These are phyloP conservation scores for Monodelphis domestica DNA, from an alignment of 2,797 vertebrate species.

Conservation along the genomic window DNA sequence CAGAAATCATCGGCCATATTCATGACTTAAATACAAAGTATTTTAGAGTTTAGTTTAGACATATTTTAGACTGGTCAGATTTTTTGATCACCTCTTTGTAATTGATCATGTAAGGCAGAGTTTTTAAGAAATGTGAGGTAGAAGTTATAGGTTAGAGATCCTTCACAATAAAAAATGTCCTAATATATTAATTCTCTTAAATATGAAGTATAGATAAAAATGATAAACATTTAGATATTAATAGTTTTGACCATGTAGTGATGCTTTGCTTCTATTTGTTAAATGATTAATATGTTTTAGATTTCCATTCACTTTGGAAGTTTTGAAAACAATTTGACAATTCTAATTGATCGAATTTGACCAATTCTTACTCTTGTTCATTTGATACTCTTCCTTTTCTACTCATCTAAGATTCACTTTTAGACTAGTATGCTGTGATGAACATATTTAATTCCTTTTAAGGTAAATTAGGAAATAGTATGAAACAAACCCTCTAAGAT, in stretches of 20 bases:
- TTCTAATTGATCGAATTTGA: constrained; percentile 47
- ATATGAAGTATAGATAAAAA: constrained; percentile 34
- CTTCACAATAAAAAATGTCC: constrained; percentile 17
- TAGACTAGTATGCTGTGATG: not conserved
- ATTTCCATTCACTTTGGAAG: not conserved
- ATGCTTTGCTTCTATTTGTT: constrained; percentile 20
- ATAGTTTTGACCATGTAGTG: not conserved
- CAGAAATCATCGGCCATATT: not conserved
- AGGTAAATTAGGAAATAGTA: constrained; percentile 17
- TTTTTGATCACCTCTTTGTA: constrained; percentile 10
- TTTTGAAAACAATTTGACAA: constrained; percentile 30
- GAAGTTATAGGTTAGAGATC: not conserved
- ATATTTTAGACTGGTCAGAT: constrained; percentile 8
- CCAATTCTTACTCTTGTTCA: not conserved
- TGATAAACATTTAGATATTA: constrained; percentile 1
- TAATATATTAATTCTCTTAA: constrained; percentile 22
- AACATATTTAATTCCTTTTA: constrained; percentile 10
- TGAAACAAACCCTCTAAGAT: constrained; percentile 8
- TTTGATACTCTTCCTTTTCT: not conserved
- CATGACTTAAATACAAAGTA: not conserved
- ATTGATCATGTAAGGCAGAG: not conserved
- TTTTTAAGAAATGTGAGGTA: constrained; percentile 12
- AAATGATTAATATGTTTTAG: not conserved
- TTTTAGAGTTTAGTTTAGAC: constrained; percentile 40
- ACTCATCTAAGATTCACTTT: not conserved